Evolutionary conservation across 2,113 vertebrate species (phyloP).

Genomic region (Pyrgilauda ruficollis): DNA sequence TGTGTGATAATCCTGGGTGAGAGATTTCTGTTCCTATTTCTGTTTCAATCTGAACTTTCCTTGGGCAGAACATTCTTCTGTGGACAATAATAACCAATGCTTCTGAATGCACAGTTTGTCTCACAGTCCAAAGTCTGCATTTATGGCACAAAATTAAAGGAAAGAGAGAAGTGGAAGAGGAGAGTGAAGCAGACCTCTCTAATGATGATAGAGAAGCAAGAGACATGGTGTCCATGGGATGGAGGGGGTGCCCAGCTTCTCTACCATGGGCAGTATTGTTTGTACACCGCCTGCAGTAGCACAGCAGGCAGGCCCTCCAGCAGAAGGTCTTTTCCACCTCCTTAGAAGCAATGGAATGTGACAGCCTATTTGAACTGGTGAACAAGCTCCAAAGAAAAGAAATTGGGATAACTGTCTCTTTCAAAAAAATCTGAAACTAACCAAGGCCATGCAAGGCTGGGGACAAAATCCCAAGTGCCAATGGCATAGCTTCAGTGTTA

Average conservation of each 20-base stretch:
- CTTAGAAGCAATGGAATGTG: background rate
- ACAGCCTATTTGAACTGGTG: background rate
- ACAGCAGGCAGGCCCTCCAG: background rate
- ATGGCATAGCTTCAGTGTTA: background rate
- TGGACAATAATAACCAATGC: background rate
- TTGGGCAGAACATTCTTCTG: background rate
- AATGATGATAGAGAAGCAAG: background rate
- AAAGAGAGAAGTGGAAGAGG: background rate
- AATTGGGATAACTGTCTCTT: background rate
- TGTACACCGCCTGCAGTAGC: background rate
- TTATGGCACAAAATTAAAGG: background rate
- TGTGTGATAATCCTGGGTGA: background rate
- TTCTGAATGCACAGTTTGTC: background rate
- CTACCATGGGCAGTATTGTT: background rate
- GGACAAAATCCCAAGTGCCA: background rate
- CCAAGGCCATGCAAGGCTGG: background rate
- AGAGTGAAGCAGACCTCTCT: background rate
- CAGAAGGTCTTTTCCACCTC: background rate
- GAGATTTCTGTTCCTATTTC: background rate
- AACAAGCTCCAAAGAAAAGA: background rate
- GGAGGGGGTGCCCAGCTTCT: background rate
- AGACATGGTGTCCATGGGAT: background rate
- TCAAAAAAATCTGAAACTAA: background rate
- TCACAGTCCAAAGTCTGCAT: background rate
- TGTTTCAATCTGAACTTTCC: background rate